Conservation (phyloP, 64 coral and sea anemone species). For the Pocillopora verrucosa region DNA sequence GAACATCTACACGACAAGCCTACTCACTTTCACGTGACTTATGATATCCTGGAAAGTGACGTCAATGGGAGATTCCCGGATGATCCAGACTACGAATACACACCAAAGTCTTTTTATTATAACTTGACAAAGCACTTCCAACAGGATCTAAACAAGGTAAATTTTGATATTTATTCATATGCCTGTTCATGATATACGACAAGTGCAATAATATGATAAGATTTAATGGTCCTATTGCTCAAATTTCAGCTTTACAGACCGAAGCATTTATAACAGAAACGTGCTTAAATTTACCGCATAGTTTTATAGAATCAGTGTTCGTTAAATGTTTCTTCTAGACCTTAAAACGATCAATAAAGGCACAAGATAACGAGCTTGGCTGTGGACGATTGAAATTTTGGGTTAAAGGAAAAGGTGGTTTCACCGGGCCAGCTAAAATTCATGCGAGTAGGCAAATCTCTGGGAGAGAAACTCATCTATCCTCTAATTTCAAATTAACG, state of each 20-base stretch:
- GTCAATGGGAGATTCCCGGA: slow-evolving; percentile 36
- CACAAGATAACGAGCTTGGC: too few species aligned
- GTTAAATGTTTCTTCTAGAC: too few species aligned
- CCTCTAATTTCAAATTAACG: too few species aligned
- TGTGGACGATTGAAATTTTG: too few species aligned
- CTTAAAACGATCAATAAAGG: too few species aligned
- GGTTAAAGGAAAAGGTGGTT: too few species aligned
- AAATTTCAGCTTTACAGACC: too few species aligned
- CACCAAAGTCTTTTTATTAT: slow-evolving; percentile 54
- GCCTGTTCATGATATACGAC: not conserved
- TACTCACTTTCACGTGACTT: slow-evolving; percentile 55
- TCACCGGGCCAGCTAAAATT: not conserved
- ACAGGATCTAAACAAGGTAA: slow-evolving; percentile 47
- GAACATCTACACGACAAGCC: slow-evolving; percentile 46
- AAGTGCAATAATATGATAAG: not conserved
- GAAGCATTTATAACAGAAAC: too few species aligned
- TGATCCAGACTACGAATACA: slow-evolving; percentile 46
- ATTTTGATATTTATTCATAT: not conserved
- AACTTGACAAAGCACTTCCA: slow-evolving; percentile 44
- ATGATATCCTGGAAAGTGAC: slow-evolving; percentile 54
- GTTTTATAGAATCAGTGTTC: too few species aligned
- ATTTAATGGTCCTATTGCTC: not conserved
- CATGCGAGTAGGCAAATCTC: not conserved
- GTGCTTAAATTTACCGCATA: too few species aligned
- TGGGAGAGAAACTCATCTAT: too few species aligned